Percentiles rank a stretch among this genome's conserved stretches.
Conservation (phyloP, 2,113 vertebrate species). For the Saguinus imperator region DNA sequence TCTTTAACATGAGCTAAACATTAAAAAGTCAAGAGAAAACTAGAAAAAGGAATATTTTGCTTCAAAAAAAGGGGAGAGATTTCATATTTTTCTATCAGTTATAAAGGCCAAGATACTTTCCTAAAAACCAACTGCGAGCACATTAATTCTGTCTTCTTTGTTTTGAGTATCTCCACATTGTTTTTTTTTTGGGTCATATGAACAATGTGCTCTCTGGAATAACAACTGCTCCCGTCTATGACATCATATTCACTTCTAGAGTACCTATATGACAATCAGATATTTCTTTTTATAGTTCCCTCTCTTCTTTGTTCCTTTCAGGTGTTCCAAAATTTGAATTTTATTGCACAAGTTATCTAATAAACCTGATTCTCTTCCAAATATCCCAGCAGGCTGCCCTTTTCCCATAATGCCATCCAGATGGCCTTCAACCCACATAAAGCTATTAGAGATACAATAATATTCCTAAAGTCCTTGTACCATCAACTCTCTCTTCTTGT, state of each 20-base stretch:
- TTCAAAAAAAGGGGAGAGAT: background rate
- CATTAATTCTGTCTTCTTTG: conserved; percentile 13
- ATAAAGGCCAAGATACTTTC: background rate
- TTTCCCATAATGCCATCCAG: conserved; percentile 76
- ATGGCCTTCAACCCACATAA: conserved; percentile 74
- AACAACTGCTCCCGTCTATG: background rate
- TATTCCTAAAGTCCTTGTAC: conserved; percentile 59
- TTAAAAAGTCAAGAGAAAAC: conserved; percentile 35
- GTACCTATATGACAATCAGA: background rate
- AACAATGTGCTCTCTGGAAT: background rate
- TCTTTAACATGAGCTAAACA: conserved; percentile 6
- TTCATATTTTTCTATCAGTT: background rate
- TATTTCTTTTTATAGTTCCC: background rate
- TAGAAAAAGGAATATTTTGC: background rate
- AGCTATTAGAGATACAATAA: conserved; percentile 70
- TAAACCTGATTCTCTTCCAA: conserved; percentile 65
- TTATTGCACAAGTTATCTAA: conserved; percentile 58
- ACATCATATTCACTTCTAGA: conserved; percentile 16
- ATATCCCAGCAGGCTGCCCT: conserved; percentile 71
- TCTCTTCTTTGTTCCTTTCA: conserved; percentile 50
- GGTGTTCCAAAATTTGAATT: conserved; percentile 66
- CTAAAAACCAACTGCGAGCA: background rate
- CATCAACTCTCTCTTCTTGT: conserved; percentile 19
- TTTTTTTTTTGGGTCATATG: background rate
- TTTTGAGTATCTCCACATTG: conserved; percentile 29